A percentile compares a stretch with the other conserved stretches of the same genome.
These are phyloP conservation scores for Phaonia tiefii DNA, from an alignment of 2,888 invertebrate genomes.

Conservation along the genomic window DNA sequence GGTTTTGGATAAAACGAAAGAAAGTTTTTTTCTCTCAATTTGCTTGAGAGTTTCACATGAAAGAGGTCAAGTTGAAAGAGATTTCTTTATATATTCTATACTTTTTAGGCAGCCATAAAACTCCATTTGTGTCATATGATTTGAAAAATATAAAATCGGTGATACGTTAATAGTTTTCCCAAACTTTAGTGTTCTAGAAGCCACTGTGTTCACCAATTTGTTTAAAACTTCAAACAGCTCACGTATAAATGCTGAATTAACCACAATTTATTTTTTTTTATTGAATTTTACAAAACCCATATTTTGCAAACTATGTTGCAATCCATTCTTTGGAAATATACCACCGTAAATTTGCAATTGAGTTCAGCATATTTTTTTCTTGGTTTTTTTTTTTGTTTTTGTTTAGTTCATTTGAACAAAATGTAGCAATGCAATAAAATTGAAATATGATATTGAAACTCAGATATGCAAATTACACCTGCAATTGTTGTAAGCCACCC, in stretches of 20 bases:
- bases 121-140: too few species aligned
- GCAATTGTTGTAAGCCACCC: conserved; percentile 36
- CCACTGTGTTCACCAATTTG: conserved; percentile 1
- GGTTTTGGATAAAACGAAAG: conserved; percentile 13
- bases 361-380: neutral
- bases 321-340: conserved; percentile 54
- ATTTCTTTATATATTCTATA: conserved; percentile 16
- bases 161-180: too few species aligned
- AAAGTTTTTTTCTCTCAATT: conserved; percentile 6
- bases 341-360: conserved; percentile 30
- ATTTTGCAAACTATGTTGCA: conserved; percentile 51
- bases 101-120: too few species aligned
- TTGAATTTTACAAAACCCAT: conserved; percentile 26
- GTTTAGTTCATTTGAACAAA: conserved; percentile 28
- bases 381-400: too few species aligned
- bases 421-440: conserved; percentile 33
- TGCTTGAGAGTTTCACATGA: conserved; percentile 1
- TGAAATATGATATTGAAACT: conserved; percentile 62
- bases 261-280: neutral
- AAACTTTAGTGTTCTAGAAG: too few species aligned
- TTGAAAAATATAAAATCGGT: too few species aligned
- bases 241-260: conserved; percentile 30
- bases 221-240: neutral
- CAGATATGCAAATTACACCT: conserved; percentile 65
- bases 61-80: conserved; percentile 60